A percentile compares a stretch with the other conserved stretches of the same genome.
Evolutionary conservation across 2,113 vertebrate genomes (phyloP).

Genomic region (Petaurus breviceps): DNA sequence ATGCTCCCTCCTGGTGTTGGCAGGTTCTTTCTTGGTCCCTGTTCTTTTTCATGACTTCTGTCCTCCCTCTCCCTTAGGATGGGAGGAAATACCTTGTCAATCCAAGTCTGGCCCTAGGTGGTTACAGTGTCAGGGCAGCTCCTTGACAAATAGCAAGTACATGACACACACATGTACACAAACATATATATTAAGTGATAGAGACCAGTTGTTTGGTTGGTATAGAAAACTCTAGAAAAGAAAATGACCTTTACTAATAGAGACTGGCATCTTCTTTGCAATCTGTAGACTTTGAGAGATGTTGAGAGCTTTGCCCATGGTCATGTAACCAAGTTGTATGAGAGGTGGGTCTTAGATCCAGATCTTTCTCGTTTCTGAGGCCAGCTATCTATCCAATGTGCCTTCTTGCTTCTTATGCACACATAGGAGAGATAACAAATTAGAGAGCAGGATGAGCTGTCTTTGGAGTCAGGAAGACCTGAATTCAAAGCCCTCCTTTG

Average conservation of each 20-base stretch:
- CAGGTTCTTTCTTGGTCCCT: neutral
- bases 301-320: neutral
- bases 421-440: neutral
- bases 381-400: neutral
- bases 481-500: neutral
- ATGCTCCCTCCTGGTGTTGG: neutral
- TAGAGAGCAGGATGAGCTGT: neutral
- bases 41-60: neutral
- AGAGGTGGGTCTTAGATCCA: neutral
- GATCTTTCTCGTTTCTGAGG: neutral
- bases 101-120: neutral
- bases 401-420: neutral
- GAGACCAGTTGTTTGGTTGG: neutral
- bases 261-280: neutral
- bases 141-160: neutral
- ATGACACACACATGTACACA: neutral
- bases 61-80: neutral
- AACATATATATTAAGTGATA: neutral
- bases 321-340: neutral
- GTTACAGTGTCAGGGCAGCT: neutral
- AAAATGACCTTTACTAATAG: neutral
- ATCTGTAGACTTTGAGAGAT: neutral
- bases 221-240: neutral
- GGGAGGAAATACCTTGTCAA: neutral
- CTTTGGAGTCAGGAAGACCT: neutral